Conservation (phyloP, 2,888 invertebrate species). For the Embidobia sp. region DNA sequence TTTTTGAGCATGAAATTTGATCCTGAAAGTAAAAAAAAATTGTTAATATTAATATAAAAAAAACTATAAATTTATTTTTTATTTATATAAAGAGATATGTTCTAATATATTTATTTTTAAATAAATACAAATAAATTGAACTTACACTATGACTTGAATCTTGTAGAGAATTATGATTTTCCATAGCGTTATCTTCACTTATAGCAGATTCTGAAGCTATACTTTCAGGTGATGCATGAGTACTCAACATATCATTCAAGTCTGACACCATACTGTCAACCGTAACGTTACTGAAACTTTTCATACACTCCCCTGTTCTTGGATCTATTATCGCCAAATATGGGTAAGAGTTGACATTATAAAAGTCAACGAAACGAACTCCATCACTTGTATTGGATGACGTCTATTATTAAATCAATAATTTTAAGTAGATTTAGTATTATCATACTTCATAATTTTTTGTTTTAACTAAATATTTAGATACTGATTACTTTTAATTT, state of each 20-base stretch:
- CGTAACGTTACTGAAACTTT: conserved; percentile 76
- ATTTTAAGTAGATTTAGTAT: too few species aligned
- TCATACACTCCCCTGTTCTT: conserved; percentile 84
- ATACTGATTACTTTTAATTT: too few species aligned
- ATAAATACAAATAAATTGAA: too few species aligned
- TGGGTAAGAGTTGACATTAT: conserved; percentile 84
- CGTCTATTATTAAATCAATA: conserved; percentile 69
- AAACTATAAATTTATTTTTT: neutral
- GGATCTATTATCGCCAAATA: conserved; percentile 87
- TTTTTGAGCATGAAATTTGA: conserved; percentile 48
- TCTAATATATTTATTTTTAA: too few species aligned
- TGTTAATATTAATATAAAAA: conserved; percentile 1
- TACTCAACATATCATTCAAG: conserved; percentile 78
- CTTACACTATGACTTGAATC: conserved; percentile 63
- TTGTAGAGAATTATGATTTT: conserved; percentile 63
- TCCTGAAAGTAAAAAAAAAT: conserved; percentile 19
- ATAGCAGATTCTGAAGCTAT: conserved; percentile 69
- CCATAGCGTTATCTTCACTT: conserved; percentile 61
- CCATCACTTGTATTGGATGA: conserved; percentile 84
- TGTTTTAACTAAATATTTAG: too few species aligned
- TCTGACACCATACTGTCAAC: conserved; percentile 77
- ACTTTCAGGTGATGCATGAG: conserved; percentile 79
- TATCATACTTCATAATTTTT: too few species aligned
- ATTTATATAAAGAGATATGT: neutral
- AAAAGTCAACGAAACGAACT: conserved; percentile 85